Conservation (phyloP, 1,140 invertebrate species). For the Trichonephila inaurata region DNA sequence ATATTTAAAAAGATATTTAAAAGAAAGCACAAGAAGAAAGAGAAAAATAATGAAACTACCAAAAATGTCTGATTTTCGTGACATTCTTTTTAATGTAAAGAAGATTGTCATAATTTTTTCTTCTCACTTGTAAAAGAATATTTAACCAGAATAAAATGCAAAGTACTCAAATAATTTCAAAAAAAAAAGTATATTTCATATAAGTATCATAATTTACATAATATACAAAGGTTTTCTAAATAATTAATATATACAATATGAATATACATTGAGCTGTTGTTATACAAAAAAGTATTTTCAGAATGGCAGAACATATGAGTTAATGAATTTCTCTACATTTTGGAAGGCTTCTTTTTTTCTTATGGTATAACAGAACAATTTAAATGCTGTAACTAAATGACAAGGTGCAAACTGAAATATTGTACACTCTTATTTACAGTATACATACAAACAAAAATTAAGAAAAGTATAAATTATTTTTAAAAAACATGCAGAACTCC, state of each 20-base stretch:
- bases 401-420: not conserved
- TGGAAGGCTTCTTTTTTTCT: not conserved
- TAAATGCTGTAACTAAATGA: not conserved
- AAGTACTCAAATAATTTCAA: not conserved
- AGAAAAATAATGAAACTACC: no score
- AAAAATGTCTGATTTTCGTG: no score
- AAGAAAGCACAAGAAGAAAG: no score
- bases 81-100: no score
- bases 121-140: not conserved
- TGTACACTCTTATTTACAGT: conserved; percentile 10
- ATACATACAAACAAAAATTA: conserved; percentile 9
- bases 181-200: not conserved
- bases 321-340: not conserved
- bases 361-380: not conserved
- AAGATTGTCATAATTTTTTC: not conserved
- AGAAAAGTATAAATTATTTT: no score
- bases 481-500: no score
- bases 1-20: no score
- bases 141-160: not conserved
- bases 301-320: not conserved
- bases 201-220: conserved; percentile 10
- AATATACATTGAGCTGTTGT: not conserved
- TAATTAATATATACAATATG: not conserved
- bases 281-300: not conserved
- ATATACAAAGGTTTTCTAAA: not conserved